phyloP scores from a whole-genome alignment of 1,140 invertebrate genomes.

The Patella vulgata region DNA sequence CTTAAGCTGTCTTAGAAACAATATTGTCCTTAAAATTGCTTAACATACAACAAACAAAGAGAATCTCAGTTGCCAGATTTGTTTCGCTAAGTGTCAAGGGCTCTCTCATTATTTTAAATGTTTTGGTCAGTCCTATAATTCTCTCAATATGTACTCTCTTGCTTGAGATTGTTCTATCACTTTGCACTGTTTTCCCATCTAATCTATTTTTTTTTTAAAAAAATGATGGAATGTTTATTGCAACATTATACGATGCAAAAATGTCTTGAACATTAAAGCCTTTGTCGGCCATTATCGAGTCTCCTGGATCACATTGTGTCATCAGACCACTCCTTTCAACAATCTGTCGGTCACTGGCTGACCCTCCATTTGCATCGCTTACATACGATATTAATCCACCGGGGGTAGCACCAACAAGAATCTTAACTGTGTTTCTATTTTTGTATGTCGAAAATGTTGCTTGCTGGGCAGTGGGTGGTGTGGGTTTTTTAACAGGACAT shows the following conservation, averaged over 20 bases:
- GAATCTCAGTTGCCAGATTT: constrained; percentile 18
- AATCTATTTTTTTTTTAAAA: constrained; percentile 38
- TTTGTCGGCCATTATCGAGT: constrained; percentile 33
- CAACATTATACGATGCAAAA: constrained; percentile 29
- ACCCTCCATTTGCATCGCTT: constrained; percentile 35
- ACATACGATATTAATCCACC: constrained; percentile 40
- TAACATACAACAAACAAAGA: constrained; percentile 23
- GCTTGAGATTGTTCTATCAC: constrained; percentile 20
- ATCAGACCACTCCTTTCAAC: constrained; percentile 24
- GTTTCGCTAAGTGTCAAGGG: constrained; percentile 22
- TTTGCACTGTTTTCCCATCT: constrained; percentile 11
- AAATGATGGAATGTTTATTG: constrained; percentile 36
- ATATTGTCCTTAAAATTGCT: constrained; percentile 25
- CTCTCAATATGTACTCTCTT: constrained; percentile 30
- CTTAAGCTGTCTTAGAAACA: too few species aligned
- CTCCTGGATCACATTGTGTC: constrained; percentile 21
- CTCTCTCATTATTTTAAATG: constrained; percentile 25
- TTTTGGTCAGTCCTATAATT: constrained; percentile 31
- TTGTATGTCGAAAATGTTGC: constrained; percentile 53
- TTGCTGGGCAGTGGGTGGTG: constrained; percentile 42
- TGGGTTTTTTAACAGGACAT: constrained; percentile 40
- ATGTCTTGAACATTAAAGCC: constrained; percentile 35
- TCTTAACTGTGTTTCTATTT: constrained; percentile 47
- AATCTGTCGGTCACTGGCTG: constrained; percentile 30
- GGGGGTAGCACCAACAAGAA: constrained; percentile 34